Base-by-base conservation (phyloP, 2,797 vertebrate genomes). In the Sebastes trivittatus region DNA sequence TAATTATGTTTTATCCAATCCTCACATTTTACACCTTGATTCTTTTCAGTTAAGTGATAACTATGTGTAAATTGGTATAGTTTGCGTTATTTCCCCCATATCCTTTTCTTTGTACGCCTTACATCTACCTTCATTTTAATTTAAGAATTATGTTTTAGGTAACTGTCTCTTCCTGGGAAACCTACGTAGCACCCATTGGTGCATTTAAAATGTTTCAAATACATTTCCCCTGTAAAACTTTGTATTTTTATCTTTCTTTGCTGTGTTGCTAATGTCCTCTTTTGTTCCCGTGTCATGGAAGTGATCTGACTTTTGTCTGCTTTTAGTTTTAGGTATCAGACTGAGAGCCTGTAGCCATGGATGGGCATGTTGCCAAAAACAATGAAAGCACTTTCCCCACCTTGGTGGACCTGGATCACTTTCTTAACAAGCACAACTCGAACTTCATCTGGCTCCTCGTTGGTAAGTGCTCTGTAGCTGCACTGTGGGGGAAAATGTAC, bases 391-490 rank as follows among this genome's bases (percentile, higher is more conserved):
- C 97, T 90, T 97, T 98, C 81, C 97, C 97, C 61, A 97, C 95
- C 93, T 93, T 97, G 2, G 96, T 87, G 0, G 97, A 98, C 8
- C 79, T 99, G 89, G 97, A 99, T 91, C 91, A 96, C 58, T 99
- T 97, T 92, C 97, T 99, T 8, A 97, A 66, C 89, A 96, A 98
- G 81, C 98, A 97, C 85, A 94, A 99, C 94, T 99, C 98, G 11
- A 99, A 98, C 86, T 97, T 99, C 86, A 97, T 98, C 86, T 99
- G 98, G 98, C 97, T 99, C 7, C 96, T 99, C 58, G 98, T 99
- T 88, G 98, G 98, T 99, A 93, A 97, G 97, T 94, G n/a, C 14
- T 56, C 29, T 11, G 6, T 6, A 9, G 49, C 46, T 49, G 7
- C 16, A 14, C 6, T 56, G 8, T 58, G 32, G 32, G 1, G 25